Conservation (phyloP, 2,797 vertebrate genomes). For the Pipistrellus nathusii region DNA sequence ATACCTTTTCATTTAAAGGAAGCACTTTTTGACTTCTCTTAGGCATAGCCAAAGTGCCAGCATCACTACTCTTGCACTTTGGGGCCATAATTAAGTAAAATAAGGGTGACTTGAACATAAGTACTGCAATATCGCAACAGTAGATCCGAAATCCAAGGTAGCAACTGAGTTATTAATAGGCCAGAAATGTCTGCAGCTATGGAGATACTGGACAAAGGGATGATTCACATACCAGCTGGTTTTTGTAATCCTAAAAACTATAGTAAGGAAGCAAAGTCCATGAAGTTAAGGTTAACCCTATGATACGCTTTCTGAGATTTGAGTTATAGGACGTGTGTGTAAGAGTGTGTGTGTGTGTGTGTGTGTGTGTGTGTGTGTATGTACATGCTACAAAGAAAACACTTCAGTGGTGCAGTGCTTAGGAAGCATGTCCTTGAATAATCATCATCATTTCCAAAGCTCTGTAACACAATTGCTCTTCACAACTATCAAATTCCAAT, state of each 20-base stretch:
- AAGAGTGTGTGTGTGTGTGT: fast-evolving
- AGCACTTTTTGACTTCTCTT: not conserved
- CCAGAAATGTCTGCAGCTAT: not conserved
- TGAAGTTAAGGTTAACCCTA: not conserved
- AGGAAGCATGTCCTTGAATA: not conserved
- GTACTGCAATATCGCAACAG: too few species aligned
- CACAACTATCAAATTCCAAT: not conserved
- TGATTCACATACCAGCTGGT: not conserved
- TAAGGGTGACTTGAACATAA: not conserved
- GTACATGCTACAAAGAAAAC: not conserved
- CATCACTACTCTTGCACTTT: not conserved
- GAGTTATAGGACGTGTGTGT: not conserved
- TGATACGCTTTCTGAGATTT: not conserved
- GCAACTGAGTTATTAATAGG: not conserved
- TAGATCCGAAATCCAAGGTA: not conserved
- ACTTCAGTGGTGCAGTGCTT: not conserved
- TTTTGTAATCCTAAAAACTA: conserved; percentile 18
- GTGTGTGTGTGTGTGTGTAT: too few species aligned
- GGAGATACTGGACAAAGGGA: too few species aligned
- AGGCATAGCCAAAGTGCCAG: not conserved
- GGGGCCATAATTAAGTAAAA: not conserved
- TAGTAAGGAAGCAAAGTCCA: not conserved
- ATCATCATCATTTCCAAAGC: not conserved
- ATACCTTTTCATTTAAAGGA: not conserved
- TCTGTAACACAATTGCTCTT: not conserved